Base-by-base conservation (phyloP, 1,140 invertebrate genomes). In the Pteromalus puparum region DNA sequence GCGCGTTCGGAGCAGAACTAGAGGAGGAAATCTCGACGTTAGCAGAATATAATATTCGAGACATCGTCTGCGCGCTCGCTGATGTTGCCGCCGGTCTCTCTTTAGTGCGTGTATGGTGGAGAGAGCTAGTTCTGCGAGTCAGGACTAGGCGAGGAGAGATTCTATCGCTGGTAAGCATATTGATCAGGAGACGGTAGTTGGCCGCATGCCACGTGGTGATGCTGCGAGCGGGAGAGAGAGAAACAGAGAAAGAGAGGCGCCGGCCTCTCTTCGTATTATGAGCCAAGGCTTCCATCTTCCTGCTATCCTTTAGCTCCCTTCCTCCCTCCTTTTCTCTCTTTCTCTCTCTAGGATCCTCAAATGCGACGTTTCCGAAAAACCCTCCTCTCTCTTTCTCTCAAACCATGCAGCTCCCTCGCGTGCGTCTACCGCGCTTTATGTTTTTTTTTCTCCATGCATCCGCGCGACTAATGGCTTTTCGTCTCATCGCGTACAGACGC, bases 131-230 rank as follows among this genome's bases (percentile, higher is more conserved):
- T 28, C 48, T 65, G 80, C 28, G 26, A 81, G 81, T 72, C 18
- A 53, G 53, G 67, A 70, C 67, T 30, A 70, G 67, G 28, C 28
- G 34, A 74, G 73, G 28, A 48, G 34, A 74, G 73, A 86, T 81
- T 77, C 88, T 87, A 80, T 89, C 90, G 91, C 90, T 90, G 91
- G 91, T 92, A 92, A 92, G 92, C 92, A 93, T 93, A 93, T 93
- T 93, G 92, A 93, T 93, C 92, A 93, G 91, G 89, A 92, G 91
- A 92, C 90, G 89, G 91, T 92, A 92, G 91, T 93, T 93, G 92
- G 92, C 92, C 89, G 89, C 88, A 92, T 93, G 92, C 92, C 92
- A 93, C 92, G 90, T 93, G 90, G 91, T 92, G 91, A 92, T 93
- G 90, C 91, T 93, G 89, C 87, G 88, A 67, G 48, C 26, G 70